Percentiles rank a stretch among this genome's conserved stretches.
Evolutionary conservation across 2,888 invertebrate species (phyloP).

Genomic region (Trichogramma dendrolimi): DNA sequence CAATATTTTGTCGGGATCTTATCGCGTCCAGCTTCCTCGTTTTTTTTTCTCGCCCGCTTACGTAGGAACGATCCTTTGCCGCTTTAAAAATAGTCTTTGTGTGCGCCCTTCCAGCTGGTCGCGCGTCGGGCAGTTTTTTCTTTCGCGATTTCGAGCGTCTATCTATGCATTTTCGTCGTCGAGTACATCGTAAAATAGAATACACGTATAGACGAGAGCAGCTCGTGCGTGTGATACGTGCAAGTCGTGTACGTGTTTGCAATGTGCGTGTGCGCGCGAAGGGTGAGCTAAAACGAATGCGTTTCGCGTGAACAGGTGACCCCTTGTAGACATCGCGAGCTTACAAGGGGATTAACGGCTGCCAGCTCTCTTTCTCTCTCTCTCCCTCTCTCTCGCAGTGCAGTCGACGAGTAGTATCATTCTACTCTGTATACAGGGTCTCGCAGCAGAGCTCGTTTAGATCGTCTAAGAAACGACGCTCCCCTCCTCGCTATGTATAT

Average conservation of each 20-base stretch:
- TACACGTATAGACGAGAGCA: not conserved
- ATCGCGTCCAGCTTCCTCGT: not conserved
- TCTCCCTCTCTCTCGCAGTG: no score
- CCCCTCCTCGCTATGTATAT: no score
- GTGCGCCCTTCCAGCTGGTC: not conserved
- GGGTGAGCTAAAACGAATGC: constrained; percentile 43
- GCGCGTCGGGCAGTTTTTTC: not conserved
- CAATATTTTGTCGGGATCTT: not conserved
- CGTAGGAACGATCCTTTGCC: no score
- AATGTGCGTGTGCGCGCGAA: no score
- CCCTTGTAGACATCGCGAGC: constrained; percentile 53
- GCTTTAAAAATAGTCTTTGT: not conserved
- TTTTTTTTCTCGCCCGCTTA: not conserved
- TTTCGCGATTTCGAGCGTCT: not conserved
- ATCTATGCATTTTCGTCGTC: not conserved
- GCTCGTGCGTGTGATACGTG: not conserved
- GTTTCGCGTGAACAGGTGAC: constrained; percentile 52
- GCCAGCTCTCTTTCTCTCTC: no score
- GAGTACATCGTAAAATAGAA: not conserved
- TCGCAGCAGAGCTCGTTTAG: no score
- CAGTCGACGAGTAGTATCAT: no score
- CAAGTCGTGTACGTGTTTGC: no score
- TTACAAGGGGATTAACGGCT: constrained; percentile 51
- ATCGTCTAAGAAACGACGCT: no score
- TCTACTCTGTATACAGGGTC: no score